phyloP scores from a whole-genome alignment of 2,797 vertebrate species.

The Trachops cirrhosus region DNA sequence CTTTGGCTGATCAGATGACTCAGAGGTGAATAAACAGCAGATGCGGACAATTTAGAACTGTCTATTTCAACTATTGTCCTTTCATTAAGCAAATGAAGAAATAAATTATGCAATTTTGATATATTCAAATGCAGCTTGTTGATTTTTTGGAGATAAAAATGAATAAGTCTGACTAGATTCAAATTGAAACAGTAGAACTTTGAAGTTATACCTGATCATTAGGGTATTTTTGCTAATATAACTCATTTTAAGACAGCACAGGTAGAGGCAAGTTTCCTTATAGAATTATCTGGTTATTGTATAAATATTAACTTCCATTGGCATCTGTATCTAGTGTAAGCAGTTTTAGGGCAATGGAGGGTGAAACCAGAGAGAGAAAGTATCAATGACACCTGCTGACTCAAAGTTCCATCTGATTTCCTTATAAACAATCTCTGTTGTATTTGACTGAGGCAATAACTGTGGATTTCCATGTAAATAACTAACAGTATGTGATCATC shows the following conservation, averaged over 20 bases:
- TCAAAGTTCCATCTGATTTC: constrained; percentile 65
- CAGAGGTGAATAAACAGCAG: background rate
- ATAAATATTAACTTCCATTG: constrained; percentile 37
- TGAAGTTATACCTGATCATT: background rate
- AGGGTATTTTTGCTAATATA: background rate
- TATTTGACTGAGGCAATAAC: background rate
- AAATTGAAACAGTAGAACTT: background rate
- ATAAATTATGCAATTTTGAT: background rate
- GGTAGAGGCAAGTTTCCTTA: background rate
- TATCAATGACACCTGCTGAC: background rate
- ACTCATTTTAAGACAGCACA: background rate
- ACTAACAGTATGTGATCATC: background rate
- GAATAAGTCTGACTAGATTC: background rate
- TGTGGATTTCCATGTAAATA: constrained; percentile 21
- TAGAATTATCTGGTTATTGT: constrained; percentile 3
- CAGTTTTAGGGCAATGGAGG: constrained; percentile 10
- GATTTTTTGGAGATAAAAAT: background rate
- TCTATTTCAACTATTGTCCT: background rate
- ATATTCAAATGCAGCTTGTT: background rate
- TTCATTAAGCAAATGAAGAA: background rate
- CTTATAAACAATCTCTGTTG: constrained; percentile 49
- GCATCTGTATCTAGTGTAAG: constrained; percentile 12
- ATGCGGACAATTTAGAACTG: background rate
- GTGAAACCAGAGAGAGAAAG: constrained; percentile 46
- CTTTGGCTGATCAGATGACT: background rate